phyloP scores from a whole-genome alignment of 2,888 invertebrate species.

The Polia nebulosa region DNA sequence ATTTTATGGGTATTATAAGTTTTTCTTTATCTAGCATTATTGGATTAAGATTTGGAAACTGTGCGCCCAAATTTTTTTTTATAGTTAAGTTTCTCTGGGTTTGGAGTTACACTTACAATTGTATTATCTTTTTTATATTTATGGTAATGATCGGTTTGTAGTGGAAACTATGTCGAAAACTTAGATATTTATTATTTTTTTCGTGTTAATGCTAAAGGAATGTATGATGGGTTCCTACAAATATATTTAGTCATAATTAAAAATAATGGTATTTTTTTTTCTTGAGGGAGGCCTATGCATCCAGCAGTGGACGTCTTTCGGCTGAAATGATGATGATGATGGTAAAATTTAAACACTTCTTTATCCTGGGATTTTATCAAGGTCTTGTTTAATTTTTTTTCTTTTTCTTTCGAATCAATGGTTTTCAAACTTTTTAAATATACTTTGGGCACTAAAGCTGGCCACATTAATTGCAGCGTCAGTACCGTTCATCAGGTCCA shows the following conservation, averaged over 20 bases:
- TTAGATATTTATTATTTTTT: no score
- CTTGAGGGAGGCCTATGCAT: no score
- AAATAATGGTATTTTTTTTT: no score
- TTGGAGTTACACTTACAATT: neutral
- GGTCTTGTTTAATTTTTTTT: neutral
- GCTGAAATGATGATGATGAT: no score
- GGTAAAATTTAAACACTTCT: conserved; percentile 2
- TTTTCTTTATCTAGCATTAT: neutral
- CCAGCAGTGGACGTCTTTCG: no score
- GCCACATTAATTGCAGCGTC: no score
- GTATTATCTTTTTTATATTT: neutral
- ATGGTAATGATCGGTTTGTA: conserved; percentile 18
- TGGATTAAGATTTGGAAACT: neutral
- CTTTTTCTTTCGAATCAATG: no score
- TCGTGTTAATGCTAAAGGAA: neutral
- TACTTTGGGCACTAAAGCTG: no score
- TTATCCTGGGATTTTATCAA: neutral
- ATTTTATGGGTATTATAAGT: neutral
- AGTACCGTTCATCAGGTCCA: no score
- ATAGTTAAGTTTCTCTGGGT: neutral
- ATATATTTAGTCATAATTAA: no score
- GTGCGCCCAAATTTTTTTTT: neutral
- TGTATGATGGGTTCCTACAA: neutral
- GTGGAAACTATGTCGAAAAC: neutral
- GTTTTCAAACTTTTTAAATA: no score